A percentile compares a stretch with the other conserved stretches of the same genome.
phyloP scores from a whole-genome alignment of 2,113 vertebrate species.

The Pteruthius melanotis region DNA sequence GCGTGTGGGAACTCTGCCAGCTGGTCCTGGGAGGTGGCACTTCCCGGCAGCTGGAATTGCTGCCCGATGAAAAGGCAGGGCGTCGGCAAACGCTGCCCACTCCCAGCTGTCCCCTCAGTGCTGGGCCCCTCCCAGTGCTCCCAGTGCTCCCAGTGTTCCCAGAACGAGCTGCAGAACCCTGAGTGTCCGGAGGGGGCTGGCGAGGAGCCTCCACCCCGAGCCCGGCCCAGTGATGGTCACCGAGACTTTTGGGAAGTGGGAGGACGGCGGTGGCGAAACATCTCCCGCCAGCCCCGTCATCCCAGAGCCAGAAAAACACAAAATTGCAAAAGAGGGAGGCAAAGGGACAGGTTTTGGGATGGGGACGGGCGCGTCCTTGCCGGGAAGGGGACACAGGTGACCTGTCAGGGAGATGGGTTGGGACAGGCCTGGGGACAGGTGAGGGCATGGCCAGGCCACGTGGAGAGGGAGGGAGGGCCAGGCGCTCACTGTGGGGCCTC shows the following conservation, averaged over 20 bases:
- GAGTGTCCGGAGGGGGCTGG: fast-evolving
- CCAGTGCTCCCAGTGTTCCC: fast-evolving
- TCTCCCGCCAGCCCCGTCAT: neutral
- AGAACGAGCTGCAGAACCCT: neutral
- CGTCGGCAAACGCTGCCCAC: fast-evolving
- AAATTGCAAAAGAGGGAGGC: neutral
- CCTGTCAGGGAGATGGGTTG: fast-evolving
- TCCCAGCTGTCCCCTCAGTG: fast-evolving
- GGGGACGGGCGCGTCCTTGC: fast-evolving
- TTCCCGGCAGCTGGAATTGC: neutral
- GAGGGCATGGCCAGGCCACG: neutral
- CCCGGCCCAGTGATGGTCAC: fast-evolving
- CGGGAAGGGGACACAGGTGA: neutral
- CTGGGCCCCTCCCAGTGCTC: no score
- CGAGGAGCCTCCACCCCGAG: neutral
- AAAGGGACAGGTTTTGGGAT: neutral
- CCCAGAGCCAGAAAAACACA: neutral
- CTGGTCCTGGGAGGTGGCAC: neutral
- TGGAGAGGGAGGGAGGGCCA: neutral
- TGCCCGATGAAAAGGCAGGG: fast-evolving
- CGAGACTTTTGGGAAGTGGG: neutral
- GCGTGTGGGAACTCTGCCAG: fast-evolving
- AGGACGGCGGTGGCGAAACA: neutral
- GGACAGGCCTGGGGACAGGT: fast-evolving
- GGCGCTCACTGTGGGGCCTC: fast-evolving